A percentile compares a stretch with the other conserved stretches of the same genome.
Conservation (phyloP, 2,888 invertebrate species). For the Sicus ferrugineus region DNA sequence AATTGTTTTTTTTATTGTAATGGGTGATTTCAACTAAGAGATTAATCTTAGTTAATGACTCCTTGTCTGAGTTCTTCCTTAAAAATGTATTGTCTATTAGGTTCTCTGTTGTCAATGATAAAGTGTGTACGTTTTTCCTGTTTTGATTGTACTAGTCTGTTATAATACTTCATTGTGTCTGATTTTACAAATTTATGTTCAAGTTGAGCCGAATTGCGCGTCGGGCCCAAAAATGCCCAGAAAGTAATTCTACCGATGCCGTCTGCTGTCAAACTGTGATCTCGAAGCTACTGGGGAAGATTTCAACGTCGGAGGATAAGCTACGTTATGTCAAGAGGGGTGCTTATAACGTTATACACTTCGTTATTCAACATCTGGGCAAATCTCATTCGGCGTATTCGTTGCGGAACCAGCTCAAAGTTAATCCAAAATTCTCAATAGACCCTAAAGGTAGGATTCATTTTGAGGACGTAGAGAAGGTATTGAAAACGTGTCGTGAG, state of each 20-base stretch:
- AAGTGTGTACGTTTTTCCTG: too few relatives aligned
- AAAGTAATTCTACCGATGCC: slow-evolving; percentile 78
- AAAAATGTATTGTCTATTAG: too few relatives aligned
- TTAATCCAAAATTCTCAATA: slow-evolving; percentile 78
- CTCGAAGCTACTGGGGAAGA: slow-evolving; percentile 88
- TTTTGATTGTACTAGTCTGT: too few relatives aligned
- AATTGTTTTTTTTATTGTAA: too few relatives aligned
- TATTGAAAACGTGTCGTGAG: slow-evolving; percentile 79
- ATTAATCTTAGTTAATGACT: too few relatives aligned
- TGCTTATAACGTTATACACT: slow-evolving; percentile 96
- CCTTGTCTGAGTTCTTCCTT: too few relatives aligned
- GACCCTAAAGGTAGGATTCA: slow-evolving; percentile 67
- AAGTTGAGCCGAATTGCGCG: slow-evolving; percentile 85
- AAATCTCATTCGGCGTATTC: slow-evolving; percentile 92
- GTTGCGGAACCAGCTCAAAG: slow-evolving; percentile 83
- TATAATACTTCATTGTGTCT: too few relatives aligned
- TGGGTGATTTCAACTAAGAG: too few relatives aligned
- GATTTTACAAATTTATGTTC: too few relatives aligned
- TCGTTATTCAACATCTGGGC: slow-evolving; percentile 94
- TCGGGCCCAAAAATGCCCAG: slow-evolving; percentile 69
- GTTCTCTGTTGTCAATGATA: too few relatives aligned
- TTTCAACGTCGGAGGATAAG: slow-evolving; percentile 87
- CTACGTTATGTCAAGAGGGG: slow-evolving; percentile 83
- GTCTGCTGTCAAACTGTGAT: slow-evolving; percentile 93
- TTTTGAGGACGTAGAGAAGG: slow-evolving; percentile 78